phyloP scores from a whole-genome alignment of 1,140 invertebrate genomes.

The Aphaenogaster rudis region DNA sequence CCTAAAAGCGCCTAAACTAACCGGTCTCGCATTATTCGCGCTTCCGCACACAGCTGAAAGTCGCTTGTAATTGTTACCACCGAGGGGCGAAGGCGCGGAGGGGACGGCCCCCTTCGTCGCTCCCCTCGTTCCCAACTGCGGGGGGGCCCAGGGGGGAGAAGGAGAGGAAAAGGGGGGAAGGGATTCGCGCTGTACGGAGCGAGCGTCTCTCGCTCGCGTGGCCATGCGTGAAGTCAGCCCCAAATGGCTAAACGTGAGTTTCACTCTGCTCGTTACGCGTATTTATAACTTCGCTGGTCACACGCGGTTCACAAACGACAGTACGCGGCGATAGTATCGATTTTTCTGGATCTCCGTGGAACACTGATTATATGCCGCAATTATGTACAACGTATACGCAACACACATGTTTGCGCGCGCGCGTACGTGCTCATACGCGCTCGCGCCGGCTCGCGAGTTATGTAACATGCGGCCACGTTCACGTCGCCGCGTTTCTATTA shows the following conservation, averaged over 20 bases:
- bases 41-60: slow-evolving; percentile 55
- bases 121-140: background rate
- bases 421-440: too few relatives aligned
- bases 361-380: slow-evolving; percentile 10
- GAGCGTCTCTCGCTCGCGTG: slow-evolving; percentile 20
- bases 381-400: background rate
- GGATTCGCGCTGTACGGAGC: background rate
- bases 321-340: slow-evolving; percentile 31
- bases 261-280: slow-evolving; percentile 53
- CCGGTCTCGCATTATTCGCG: slow-evolving; percentile 46
- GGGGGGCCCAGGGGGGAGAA: background rate
- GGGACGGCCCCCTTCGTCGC: background rate
- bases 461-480: slow-evolving; percentile 8
- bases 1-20: slow-evolving; percentile 43
- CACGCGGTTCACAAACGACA: background rate
- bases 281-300: slow-evolving; percentile 52
- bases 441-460: slow-evolving; percentile 14
- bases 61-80: slow-evolving; percentile 48
- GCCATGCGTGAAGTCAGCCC: slow-evolving; percentile 30
- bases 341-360: slow-evolving; percentile 42
- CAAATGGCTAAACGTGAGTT: slow-evolving; percentile 47
- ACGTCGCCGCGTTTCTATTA: slow-evolving; percentile 54
- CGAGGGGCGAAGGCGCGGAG: background rate
- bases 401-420: too few relatives aligned
- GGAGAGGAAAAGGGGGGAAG: background rate